These are phyloP conservation scores for Drosophila borealis DNA, from an alignment of 2,888 invertebrate species.

Conservation along the genomic window DNA sequence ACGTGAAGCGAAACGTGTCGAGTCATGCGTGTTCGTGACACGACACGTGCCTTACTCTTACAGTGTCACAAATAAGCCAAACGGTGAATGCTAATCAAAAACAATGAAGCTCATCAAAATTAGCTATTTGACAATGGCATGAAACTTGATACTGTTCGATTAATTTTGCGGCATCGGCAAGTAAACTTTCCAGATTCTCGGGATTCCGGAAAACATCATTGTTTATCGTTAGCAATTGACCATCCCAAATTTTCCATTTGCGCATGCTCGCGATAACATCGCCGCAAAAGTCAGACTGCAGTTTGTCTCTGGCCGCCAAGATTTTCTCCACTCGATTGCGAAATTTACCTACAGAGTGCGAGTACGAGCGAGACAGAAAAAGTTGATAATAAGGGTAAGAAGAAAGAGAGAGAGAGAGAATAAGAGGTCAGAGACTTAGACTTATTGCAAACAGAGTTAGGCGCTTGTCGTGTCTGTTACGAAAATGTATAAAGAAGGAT, in stretches of 20 bases:
- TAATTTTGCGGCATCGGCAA: slow-evolving; percentile 1
- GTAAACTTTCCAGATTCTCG: slow-evolving; percentile 59
- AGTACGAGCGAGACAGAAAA: too few relatives aligned
- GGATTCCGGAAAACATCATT: slow-evolving; percentile 53
- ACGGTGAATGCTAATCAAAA: not conserved
- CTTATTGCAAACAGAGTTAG: too few relatives aligned
- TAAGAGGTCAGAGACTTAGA: not conserved
- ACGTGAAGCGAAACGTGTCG: too few relatives aligned
- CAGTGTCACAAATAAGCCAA: too few relatives aligned
- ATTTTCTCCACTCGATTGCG: slow-evolving; percentile 1
- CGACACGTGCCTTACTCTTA: too few relatives aligned
- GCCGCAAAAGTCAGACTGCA: slow-evolving; percentile 49
- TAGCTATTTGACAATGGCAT: slow-evolving; percentile 31
- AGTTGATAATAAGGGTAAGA: too few relatives aligned
- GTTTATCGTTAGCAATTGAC: slow-evolving; percentile 37
- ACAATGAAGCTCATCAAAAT: slow-evolving; percentile 1
- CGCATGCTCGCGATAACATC: slow-evolving; percentile 77
- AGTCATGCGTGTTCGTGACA: slow-evolving; percentile 2
- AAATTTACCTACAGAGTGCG: slow-evolving; percentile 26
- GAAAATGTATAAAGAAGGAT: too few relatives aligned
- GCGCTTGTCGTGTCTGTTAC: too few relatives aligned
- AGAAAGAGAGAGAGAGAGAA: too few relatives aligned
- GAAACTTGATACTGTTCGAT: not conserved
- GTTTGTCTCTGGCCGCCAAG: not conserved
- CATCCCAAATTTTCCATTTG: slow-evolving; percentile 72